Evolutionary conservation across 2,113 vertebrate species (phyloP).

Genomic region (Bungarus multicinctus): DNA sequence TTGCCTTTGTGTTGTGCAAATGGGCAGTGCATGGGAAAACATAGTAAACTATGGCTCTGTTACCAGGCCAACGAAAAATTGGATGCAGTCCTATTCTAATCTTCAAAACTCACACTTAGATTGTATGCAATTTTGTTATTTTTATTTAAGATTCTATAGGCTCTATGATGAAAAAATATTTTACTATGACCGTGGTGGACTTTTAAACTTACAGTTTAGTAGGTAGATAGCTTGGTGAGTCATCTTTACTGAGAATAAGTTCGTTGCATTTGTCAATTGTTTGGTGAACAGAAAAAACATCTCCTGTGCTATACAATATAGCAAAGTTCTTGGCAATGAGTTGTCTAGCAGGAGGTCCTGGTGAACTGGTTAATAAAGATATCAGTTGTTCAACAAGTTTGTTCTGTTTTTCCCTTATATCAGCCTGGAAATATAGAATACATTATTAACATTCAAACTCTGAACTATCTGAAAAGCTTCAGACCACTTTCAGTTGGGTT

Average conservation of each 20-base stretch:
- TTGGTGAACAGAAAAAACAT: conserved; percentile 81
- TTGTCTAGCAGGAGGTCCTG: conserved; percentile 86
- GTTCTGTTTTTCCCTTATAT: conserved; percentile 86
- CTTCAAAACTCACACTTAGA: neutral
- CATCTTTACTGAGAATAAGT: conserved; percentile 92
- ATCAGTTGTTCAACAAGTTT: conserved; percentile 83
- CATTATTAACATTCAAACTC: conserved; percentile 8
- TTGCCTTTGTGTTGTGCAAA: neutral
- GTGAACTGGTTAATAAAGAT: conserved; percentile 80
- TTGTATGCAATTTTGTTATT: neutral
- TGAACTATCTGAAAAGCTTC: neutral
- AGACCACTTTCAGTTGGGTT: neutral
- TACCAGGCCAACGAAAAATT: neutral
- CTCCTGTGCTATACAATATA: conserved; percentile 83
- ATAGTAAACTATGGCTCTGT: neutral
- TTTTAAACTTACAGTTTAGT: conserved; percentile 85
- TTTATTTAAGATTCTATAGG: neutral
- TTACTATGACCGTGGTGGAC: neutral
- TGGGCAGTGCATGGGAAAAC: neutral
- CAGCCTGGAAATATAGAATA: conserved; percentile 68
- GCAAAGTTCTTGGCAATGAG: conserved; percentile 86
- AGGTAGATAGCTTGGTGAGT: conserved; percentile 91
- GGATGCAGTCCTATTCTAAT: neutral
- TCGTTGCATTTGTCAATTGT: conserved; percentile 91
- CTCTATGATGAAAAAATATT: neutral